Evolutionary conservation across 2,888 invertebrate genomes (phyloP), one percentile per base, ranked within the genome.

Genomic region (Ectemnius cavifrons): DNA sequence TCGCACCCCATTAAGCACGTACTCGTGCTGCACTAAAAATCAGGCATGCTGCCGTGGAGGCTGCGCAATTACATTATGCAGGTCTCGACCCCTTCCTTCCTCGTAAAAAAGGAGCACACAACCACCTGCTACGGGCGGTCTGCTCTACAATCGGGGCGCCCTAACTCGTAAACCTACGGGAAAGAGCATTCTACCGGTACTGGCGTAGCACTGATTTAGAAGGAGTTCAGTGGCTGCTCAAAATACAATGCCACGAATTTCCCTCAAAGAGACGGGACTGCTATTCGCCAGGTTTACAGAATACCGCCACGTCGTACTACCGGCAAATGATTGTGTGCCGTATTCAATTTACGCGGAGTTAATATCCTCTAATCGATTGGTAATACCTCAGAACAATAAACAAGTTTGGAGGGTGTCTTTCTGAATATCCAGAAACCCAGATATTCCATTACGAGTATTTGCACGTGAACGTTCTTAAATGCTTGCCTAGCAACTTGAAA

Each of bases 91-190:
- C 61, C 67, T 67, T 68, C 47, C 47, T 37, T 45, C 45, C 52
- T 70, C 70, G 67, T 77, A 74, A 68, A 74, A 70, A 72, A 45
- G 63, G 58, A 52, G 78, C 69, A 73, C 14, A 59, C 78, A 81
- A 78, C 81, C 78, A 81, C 81, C 81, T 81, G 81, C 81, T 81
- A 81, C 79, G 60, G 49, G 60, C 14, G 37, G 16, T 27, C 49
- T 67, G 57, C 70, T 37, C 78, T 73, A 67, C 80, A 78, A 75
- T 63, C 52, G 60, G 64, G 49, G 56, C 67, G 63, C 72, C 58
- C 65, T 63, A 80, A 80, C 68, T 80, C 78, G 72, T 66, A 68
- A 67, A 75, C 58, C 70, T 57, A 62, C 73, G 37, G 37, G 37
- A 37, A 37, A 37, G 37, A 49, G 56, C 64, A 45, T 63, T 67